phyloP scores from a whole-genome alignment of 2,113 vertebrate species.

The Otis tarda region DNA sequence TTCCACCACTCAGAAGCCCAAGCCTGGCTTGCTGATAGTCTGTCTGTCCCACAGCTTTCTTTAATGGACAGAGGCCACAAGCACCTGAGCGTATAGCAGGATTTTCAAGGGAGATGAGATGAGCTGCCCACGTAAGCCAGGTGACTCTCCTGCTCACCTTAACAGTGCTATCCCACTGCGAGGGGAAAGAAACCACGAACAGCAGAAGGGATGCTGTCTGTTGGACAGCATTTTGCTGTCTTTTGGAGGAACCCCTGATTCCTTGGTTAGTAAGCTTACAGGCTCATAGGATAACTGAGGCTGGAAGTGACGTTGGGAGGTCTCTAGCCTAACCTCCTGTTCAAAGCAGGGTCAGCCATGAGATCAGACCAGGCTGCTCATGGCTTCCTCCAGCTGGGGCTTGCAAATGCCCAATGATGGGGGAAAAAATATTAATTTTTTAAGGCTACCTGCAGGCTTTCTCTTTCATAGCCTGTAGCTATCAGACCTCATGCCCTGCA shows the following conservation, averaged over 20 bases:
- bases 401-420: not conserved
- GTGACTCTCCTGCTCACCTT: not conserved
- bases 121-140: not conserved
- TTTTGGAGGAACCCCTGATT: not conserved
- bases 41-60: not conserved
- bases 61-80: not conserved
- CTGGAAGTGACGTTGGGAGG: not conserved
- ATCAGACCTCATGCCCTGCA: not conserved
- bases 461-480: not conserved
- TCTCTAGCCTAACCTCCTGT: not conserved
- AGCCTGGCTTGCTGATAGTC: not conserved
- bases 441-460: not conserved
- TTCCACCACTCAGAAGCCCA: not conserved
- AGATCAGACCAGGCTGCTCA: not conserved
- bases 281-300: not conserved
- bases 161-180: not conserved
- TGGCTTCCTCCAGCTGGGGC: not conserved
- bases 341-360: not conserved
- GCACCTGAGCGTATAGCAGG: not conserved
- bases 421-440: not conserved
- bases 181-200: not conserved
- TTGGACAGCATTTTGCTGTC: not conserved
- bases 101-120: not conserved
- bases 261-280: not conserved
- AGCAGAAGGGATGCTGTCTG: not conserved